phyloP scores from a whole-genome alignment of 2,113 vertebrate species.

The Microcebus ravelobensis region DNA sequence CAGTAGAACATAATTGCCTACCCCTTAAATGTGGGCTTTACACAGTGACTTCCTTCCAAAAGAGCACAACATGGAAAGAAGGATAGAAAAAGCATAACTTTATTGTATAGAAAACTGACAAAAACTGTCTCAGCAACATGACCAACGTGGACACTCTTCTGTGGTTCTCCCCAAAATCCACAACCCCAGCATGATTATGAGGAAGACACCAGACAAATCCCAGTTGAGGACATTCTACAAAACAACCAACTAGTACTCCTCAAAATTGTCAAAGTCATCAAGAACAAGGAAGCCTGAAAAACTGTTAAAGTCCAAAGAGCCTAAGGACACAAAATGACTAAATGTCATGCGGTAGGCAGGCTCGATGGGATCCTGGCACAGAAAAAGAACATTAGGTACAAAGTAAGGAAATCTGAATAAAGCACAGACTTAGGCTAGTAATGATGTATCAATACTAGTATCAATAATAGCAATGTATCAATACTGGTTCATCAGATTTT shows the following conservation, averaged over 20 bases:
- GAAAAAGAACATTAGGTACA: background rate
- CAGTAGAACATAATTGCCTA: background rate
- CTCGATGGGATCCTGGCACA: background rate
- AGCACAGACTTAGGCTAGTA: background rate
- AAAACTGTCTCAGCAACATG: background rate
- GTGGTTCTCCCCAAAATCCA: background rate
- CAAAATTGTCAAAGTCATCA: background rate
- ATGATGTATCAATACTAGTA: background rate
- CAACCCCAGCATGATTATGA: background rate
- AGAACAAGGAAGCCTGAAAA: background rate
- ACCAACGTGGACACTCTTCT: background rate
- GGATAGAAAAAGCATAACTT: background rate
- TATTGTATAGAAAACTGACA: background rate
- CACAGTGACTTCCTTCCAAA: background rate
- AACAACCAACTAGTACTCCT: background rate
- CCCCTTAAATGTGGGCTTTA: background rate
- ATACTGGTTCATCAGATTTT: background rate
- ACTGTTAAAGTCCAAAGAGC: background rate
- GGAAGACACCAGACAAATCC: background rate
- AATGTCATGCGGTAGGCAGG: background rate
- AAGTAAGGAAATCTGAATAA: constrained; percentile 3
- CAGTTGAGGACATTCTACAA: background rate
- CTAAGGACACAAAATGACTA: background rate
- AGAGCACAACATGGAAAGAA: background rate
- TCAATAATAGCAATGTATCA: background rate